phyloP scores from a whole-genome alignment of 2,113 vertebrate species.

The Canis aureus region DNA sequence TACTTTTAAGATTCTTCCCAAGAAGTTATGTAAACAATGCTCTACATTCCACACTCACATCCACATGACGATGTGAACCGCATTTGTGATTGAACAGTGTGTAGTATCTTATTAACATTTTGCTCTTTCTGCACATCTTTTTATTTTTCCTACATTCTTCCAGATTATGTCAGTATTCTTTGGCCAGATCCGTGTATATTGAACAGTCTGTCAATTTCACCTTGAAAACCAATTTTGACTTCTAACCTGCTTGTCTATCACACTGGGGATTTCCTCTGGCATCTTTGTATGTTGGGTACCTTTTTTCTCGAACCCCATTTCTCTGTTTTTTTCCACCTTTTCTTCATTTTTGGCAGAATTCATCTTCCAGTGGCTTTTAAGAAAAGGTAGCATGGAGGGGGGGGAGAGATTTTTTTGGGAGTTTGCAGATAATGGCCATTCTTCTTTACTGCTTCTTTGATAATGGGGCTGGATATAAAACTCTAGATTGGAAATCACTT shows the following conservation, averaged over 20 bases:
- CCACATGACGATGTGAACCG: not conserved
- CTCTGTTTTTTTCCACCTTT: not conserved
- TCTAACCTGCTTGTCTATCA: not conserved
- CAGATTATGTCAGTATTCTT: not conserved
- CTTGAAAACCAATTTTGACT: not conserved
- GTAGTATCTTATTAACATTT: not conserved
- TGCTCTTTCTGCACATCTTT: not conserved
- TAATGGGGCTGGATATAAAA: not conserved
- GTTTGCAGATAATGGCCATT: not conserved
- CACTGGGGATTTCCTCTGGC: not conserved
- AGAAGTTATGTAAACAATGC: not conserved
- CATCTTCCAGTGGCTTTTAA: not conserved
- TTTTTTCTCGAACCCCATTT: not conserved
- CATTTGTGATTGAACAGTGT: not conserved
- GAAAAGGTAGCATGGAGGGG: not conserved
- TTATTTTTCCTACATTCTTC: not conserved
- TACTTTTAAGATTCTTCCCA: not conserved
- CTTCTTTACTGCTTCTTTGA: not conserved
- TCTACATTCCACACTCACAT: not conserved
- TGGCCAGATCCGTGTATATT: not conserved
- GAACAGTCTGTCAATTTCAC: not conserved
- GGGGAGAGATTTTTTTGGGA: not conserved
- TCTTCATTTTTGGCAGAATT: not conserved
- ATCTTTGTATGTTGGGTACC: not conserved
- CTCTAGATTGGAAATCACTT: slow-evolving; percentile 29